Conservation (phyloP, 2,888 invertebrate species). For the Hemithea aestivaria region DNA sequence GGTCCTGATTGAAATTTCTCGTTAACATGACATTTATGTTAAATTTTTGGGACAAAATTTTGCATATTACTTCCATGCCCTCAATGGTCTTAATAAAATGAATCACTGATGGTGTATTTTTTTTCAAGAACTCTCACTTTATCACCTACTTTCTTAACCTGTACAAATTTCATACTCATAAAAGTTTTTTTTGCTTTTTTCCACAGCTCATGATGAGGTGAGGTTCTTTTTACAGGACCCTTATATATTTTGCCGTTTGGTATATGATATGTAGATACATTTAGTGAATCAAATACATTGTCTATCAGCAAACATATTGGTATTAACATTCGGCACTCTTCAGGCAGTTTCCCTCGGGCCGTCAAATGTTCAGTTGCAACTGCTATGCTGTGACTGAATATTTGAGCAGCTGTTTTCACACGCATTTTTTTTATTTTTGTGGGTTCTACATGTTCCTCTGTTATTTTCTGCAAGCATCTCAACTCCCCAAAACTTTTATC, state of each 20-base stretch:
- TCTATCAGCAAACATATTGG: conserved; percentile 11
- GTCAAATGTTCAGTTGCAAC: conserved; percentile 23
- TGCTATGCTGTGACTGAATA: conserved; percentile 35
- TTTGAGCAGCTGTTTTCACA: conserved; percentile 28
- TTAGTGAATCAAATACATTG: conserved; percentile 26
- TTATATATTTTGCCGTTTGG: conserved; percentile 24
- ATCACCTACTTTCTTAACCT: not conserved
- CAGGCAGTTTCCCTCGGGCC: conserved; percentile 9
- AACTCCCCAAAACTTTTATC: conserved; percentile 29
- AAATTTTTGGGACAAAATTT: conserved; percentile 25
- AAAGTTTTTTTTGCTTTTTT: conserved; percentile 2
- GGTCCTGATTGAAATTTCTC: conserved; percentile 31
- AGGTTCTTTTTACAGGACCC: conserved; percentile 14
- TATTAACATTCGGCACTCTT: conserved; percentile 5
- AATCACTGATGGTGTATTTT: conserved; percentile 23
- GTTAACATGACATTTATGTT: conserved; percentile 26
- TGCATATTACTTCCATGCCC: conserved; percentile 27
- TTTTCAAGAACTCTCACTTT: conserved; percentile 26
- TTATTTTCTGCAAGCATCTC: conserved; percentile 23
- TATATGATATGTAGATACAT: conserved; percentile 14
- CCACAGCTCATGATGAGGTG: conserved; percentile 18
- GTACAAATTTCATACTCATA: not conserved
- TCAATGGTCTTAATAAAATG: conserved; percentile 36
- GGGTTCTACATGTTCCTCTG: conserved; percentile 28
- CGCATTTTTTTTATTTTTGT: conserved; percentile 34